A percentile compares a stretch with the other conserved stretches of the same genome.
These are phyloP conservation scores for Zelleria hepariella DNA, from an alignment of 2,888 invertebrate genomes.

Conservation along the genomic window DNA sequence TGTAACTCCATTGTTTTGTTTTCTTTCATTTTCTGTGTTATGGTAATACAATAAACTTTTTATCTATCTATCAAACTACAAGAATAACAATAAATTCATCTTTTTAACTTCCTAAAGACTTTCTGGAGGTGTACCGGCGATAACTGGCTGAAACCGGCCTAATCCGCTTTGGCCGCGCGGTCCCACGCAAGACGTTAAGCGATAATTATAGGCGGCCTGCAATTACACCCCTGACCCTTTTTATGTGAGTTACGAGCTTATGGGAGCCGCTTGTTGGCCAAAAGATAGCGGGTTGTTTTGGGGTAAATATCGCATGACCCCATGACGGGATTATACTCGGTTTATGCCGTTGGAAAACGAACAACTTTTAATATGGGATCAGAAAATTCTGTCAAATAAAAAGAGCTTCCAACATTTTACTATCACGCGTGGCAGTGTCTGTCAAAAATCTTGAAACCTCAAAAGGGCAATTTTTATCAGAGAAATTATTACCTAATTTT, in stretches of 20 bases:
- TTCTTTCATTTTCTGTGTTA: too few relatives aligned
- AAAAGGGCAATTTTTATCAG: too few relatives aligned
- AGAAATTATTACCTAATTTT: too few relatives aligned
- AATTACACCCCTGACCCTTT: slow-evolving; percentile 22
- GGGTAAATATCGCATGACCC: neutral
- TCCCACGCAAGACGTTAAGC: slow-evolving; percentile 26
- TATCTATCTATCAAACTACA: neutral
- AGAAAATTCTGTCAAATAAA: neutral
- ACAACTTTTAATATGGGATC: neutral
- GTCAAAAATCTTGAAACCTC: too few relatives aligned
- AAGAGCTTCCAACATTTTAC: neutral
- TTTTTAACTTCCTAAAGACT: neutral
- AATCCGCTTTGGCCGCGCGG: slow-evolving; percentile 30
- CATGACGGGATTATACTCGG: neutral
- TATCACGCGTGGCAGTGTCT: neutral
- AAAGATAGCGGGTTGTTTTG: neutral
- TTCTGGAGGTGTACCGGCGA: neutral
- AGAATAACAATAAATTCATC: neutral
- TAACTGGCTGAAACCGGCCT: slow-evolving; percentile 19
- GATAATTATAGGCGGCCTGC: slow-evolving; percentile 34
- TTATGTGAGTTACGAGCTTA: slow-evolving; percentile 10
- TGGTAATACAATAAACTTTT: too few relatives aligned
- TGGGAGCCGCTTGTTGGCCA: neutral
- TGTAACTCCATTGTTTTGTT: too few relatives aligned
- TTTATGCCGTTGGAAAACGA: neutral